phyloP scores from a whole-genome alignment of 2,888 invertebrate species.

The Dryococelus australis region DNA sequence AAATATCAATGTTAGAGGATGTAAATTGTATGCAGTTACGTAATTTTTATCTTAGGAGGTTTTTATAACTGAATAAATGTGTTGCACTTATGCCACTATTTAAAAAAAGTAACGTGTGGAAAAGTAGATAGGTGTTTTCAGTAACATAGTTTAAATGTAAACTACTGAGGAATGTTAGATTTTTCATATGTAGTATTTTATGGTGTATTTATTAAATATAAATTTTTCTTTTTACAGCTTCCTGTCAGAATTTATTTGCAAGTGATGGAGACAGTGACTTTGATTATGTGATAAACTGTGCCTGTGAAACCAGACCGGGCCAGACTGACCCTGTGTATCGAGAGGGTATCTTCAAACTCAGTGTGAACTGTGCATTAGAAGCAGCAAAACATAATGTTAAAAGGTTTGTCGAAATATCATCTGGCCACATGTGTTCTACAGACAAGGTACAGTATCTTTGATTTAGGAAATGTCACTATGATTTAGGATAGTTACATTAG shows the following conservation, averaged over 20 bases:
- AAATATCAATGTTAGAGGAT: too few species aligned
- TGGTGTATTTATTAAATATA: not conserved
- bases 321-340: slow-evolving; percentile 90
- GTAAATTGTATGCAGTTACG: too few species aligned
- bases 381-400: slow-evolving; percentile 74
- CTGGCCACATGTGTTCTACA: slow-evolving; percentile 80
- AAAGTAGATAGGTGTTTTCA: not conserved
- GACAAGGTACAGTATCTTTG: slow-evolving; percentile 70
- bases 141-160: not conserved
- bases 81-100: too few species aligned
- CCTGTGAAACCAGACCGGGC: slow-evolving; percentile 88
- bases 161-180: not conserved
- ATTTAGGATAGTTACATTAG: not conserved
- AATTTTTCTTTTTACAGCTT: slow-evolving; percentile 65
- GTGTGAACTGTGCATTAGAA: slow-evolving; percentile 81
- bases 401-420: slow-evolving; percentile 83
- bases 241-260: slow-evolving; percentile 79
- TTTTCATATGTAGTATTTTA: not conserved
- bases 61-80: too few species aligned
- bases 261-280: slow-evolving; percentile 67
- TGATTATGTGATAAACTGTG: slow-evolving; percentile 87
- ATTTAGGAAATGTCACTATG: not conserved
- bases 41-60: too few species aligned
- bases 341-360: slow-evolving; percentile 86
- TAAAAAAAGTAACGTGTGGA: not conserved